A percentile compares a stretch with the other conserved stretches of the same genome.
These are phyloP conservation scores for Anoplius nigerrimus DNA, from an alignment of 2,888 invertebrate genomes.

Conservation along the genomic window DNA sequence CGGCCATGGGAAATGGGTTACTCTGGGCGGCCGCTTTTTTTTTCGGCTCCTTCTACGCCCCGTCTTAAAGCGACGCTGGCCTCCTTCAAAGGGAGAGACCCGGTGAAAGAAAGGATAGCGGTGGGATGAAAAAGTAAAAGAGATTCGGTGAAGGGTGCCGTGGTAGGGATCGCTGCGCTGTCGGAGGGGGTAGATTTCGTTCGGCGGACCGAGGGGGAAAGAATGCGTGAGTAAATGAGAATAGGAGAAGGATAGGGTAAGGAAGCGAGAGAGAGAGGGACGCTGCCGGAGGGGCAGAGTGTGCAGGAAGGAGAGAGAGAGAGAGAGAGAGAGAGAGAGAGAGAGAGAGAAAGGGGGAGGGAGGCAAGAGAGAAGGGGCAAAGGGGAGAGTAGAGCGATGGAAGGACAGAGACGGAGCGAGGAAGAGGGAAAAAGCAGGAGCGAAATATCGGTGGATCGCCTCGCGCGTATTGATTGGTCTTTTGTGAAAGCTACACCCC, in stretches of 20 bases:
- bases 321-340: constrained; percentile 4
- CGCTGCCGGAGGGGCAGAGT: not conserved
- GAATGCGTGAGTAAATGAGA: no score
- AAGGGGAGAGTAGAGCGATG: constrained; percentile 6
- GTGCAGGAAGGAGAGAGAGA: not conserved
- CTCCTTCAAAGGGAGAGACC: no score
- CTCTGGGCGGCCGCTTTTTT: no score
- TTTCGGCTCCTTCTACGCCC: no score
- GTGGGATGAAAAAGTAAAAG: no score
- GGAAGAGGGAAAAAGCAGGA: constrained; percentile 38
- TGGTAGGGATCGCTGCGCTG: no score
- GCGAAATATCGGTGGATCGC: constrained; percentile 66
- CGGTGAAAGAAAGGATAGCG: no score
- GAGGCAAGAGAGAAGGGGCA: constrained; percentile 3
- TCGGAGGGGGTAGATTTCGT: no score
- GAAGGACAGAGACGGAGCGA: constrained; percentile 4
- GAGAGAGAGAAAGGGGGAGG: not conserved
- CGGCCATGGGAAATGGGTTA: no score
- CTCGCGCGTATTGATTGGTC: constrained; percentile 72
- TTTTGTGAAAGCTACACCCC: constrained; percentile 64
- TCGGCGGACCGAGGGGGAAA: no score
- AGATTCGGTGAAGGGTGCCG: no score
- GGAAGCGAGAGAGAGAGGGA: not conserved
- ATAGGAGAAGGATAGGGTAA: not conserved
- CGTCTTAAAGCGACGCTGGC: no score